Percentiles rank a stretch among this genome's conserved stretches.
Conservation (phyloP, 2,888 invertebrate species). For the Metallyticus violacea region DNA sequence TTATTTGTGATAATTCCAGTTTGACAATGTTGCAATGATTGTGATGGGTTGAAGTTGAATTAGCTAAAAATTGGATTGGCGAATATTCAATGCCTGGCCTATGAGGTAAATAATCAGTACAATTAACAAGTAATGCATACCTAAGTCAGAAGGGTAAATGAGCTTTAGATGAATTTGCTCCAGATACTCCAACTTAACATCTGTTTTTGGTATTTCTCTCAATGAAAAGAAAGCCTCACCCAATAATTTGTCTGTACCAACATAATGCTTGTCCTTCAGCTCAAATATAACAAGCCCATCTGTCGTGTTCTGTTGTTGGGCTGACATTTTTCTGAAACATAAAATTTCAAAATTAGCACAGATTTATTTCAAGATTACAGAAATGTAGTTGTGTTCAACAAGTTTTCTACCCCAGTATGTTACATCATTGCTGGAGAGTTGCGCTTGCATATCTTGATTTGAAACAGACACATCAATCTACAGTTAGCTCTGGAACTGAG, state of each 20-base stretch:
- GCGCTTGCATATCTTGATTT: neutral
- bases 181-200: slow-evolving; percentile 54
- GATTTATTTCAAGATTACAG: neutral
- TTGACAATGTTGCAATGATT: too few relatives aligned
- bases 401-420: too few relatives aligned
- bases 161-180: slow-evolving; percentile 73
- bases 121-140: slow-evolving; percentile 46
- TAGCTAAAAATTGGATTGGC: too few relatives aligned
- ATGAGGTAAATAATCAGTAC: too few relatives aligned
- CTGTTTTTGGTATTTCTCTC: slow-evolving; percentile 65
- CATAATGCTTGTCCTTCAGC: slow-evolving; percentile 93
- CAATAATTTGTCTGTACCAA: slow-evolving; percentile 90
- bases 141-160: slow-evolving; percentile 63
- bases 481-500: neutral
- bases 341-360: neutral
- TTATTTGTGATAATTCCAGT: too few relatives aligned
- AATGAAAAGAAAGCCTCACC: slow-evolving; percentile 91
- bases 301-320: slow-evolving; percentile 64
- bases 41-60: too few relatives aligned
- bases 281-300: slow-evolving; percentile 82
- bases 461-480: neutral
- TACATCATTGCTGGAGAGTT: too few relatives aligned
- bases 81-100: too few relatives aligned
- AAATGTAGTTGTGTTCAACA: too few relatives aligned
- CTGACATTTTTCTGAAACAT: slow-evolving; percentile 58